Evolutionary conservation across 2,113 vertebrate genomes (phyloP).

Genomic region (Nanger granti): DNA sequence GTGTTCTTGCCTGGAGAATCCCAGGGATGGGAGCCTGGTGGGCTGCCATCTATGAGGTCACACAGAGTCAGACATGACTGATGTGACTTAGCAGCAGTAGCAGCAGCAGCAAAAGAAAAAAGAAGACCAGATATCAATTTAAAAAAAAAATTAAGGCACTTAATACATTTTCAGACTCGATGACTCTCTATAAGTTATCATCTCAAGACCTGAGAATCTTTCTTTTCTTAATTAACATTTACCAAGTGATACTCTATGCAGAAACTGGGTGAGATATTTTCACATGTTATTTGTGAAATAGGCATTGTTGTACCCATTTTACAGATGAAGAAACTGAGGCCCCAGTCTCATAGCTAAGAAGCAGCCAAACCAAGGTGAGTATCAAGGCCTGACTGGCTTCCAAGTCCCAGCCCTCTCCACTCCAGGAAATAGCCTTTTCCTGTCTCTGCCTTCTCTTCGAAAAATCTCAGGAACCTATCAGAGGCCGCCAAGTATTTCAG

Average conservation of each 20-base stretch:
- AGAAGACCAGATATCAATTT: not conserved
- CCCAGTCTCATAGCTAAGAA: not conserved
- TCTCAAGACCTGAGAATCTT: not conserved
- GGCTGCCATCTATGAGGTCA: too few relatives aligned
- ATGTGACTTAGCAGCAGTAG: too few relatives aligned
- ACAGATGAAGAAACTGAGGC: not conserved
- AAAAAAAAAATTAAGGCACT: not conserved
- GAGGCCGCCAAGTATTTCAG: not conserved
- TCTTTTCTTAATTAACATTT: not conserved
- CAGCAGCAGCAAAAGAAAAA: not conserved
- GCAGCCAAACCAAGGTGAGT: not conserved
- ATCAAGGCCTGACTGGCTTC: not conserved
- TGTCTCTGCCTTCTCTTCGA: not conserved
- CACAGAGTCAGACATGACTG: too few relatives aligned
- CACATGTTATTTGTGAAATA: not conserved
- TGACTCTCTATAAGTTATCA: not conserved
- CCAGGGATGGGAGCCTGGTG: too few relatives aligned
- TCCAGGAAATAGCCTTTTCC: not conserved
- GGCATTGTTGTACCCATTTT: not conserved
- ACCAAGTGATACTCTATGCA: fast-evolving
- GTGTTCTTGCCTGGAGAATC: too few relatives aligned
- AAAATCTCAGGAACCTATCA: not conserved
- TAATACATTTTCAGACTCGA: not conserved
- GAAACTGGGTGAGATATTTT: not conserved
- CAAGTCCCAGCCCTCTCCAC: not conserved